phyloP scores from a whole-genome alignment of 2,888 invertebrate species.

The Chloromyia formosa region DNA sequence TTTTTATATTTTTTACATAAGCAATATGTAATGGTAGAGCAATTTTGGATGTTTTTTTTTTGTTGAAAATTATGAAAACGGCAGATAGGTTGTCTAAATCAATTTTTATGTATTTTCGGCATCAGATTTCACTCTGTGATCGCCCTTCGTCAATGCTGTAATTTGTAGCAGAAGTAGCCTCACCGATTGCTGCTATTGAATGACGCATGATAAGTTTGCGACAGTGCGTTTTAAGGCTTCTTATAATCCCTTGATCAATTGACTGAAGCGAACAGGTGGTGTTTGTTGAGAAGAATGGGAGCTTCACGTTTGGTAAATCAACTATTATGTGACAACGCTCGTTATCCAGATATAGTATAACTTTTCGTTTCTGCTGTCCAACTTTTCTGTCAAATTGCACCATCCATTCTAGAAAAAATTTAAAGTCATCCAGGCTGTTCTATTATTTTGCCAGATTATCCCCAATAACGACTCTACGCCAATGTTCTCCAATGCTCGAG shows the following conservation, averaged over 20 bases:
- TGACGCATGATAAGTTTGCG: too few species aligned
- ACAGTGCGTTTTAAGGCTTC: too few species aligned
- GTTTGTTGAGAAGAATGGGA: not conserved
- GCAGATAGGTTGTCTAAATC: too few species aligned
- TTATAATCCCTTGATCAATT: not conserved
- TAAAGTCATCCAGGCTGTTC: not conserved
- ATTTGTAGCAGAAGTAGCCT: too few species aligned
- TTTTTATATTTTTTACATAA: too few species aligned
- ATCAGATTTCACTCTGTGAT: too few species aligned
- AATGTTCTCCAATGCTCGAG: not conserved
- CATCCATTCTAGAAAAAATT: not conserved
- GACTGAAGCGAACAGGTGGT: not conserved
- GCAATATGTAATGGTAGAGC: too few species aligned
- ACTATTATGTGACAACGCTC: not conserved
- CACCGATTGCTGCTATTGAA: too few species aligned
- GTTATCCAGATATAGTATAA: not conserved
- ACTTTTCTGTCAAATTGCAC: not conserved
- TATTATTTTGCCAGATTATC: not conserved
- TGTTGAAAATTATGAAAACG: too few species aligned
- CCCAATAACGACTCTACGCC: not conserved
- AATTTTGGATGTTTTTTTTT: too few species aligned
- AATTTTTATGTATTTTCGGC: too few species aligned
- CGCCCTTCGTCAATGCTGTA: too few species aligned
- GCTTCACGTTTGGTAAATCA: not conserved
- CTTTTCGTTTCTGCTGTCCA: not conserved